Percentiles rank a stretch among this genome's conserved stretches.
These are phyloP conservation scores for Numenius arquata DNA, from an alignment of 2,113 vertebrate genomes.

Conservation along the genomic window DNA sequence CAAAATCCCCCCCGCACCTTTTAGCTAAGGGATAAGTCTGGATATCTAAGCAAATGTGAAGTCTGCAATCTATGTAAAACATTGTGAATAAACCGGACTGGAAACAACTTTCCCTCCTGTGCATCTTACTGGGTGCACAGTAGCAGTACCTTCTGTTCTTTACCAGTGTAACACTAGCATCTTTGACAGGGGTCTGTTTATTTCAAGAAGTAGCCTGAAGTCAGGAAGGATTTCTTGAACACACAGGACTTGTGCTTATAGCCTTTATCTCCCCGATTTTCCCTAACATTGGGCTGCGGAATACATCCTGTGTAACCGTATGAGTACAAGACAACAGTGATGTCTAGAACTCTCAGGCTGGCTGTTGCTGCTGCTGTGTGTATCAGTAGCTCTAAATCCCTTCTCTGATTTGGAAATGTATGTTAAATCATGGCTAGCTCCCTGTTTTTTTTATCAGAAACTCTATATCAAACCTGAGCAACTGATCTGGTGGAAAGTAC, in stretches of 20 bases:
- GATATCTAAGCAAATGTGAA: background rate
- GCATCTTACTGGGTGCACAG: background rate
- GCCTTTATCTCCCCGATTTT: background rate
- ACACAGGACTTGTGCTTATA: background rate
- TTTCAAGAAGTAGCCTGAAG: background rate
- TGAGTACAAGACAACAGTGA: background rate
- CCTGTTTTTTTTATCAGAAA: background rate
- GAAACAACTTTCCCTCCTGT: background rate
- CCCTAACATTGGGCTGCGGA: background rate
- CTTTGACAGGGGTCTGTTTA: background rate
- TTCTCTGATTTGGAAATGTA: background rate
- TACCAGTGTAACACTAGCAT: background rate
- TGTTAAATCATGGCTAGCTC: background rate
- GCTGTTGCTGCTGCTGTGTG: background rate
- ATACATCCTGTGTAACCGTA: background rate
- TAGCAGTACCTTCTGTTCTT: background rate
- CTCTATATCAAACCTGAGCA: background rate
- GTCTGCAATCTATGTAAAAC: background rate
- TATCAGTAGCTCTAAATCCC: background rate
- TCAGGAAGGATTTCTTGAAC: background rate
- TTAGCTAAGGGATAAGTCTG: background rate
- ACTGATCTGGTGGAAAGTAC: background rate
- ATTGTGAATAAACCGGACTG: background rate
- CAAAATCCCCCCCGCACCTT: background rate
- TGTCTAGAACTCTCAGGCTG: background rate